Conservation (phyloP, 2,888 invertebrate species). For the Tortricodes alternella region DNA sequence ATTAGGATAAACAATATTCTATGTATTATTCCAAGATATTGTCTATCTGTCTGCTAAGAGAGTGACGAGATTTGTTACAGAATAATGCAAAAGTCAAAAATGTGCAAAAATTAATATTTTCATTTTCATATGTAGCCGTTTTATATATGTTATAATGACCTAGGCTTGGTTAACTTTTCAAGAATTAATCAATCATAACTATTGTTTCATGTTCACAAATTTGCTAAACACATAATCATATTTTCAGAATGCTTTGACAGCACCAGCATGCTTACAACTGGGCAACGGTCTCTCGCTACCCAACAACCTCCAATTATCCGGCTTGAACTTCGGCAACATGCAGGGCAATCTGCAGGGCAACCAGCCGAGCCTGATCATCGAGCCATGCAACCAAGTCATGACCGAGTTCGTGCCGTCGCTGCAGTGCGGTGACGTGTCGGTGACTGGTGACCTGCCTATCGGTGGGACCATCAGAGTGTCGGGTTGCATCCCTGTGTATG, state of each 20-base stretch:
- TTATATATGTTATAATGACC: no score
- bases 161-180: no score
- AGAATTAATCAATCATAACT: no score
- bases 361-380: slow-evolving; percentile 9
- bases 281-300: background rate
- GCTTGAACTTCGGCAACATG: background rate
- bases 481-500: slow-evolving; percentile 29
- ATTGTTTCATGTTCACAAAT: background rate
- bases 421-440: slow-evolving; percentile 27
- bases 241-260: slow-evolving; percentile 18
- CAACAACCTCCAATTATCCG: background rate
- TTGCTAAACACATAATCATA: background rate
- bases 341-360: background rate
- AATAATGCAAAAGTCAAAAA: no score
- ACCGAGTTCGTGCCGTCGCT: slow-evolving; percentile 10
- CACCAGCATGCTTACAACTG: slow-evolving; percentile 1
- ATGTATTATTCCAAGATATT: no score
- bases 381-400: slow-evolving; percentile 12
- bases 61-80: no score
- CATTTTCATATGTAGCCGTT: no score
- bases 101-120: no score
- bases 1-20: no score
- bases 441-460: slow-evolving; percentile 30
- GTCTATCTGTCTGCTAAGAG: no score
- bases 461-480: slow-evolving; percentile 24